phyloP scores from a whole-genome alignment of 2,888 invertebrate genomes.

The Lepidocyrtoides sp. region DNA sequence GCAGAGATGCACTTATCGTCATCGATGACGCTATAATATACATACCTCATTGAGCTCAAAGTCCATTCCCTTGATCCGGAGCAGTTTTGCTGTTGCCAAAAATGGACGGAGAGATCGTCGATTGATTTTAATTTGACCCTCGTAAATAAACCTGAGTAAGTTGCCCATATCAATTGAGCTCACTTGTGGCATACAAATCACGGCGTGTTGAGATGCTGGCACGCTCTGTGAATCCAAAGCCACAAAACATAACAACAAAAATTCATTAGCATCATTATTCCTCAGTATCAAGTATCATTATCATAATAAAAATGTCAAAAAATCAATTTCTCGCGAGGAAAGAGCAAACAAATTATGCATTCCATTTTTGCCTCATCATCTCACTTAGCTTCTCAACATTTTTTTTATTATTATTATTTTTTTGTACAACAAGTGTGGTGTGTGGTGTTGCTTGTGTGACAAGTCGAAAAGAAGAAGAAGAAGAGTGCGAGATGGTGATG shows the following conservation, averaged over 20 bases:
- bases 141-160: constrained; percentile 85
- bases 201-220: constrained; percentile 84
- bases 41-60: constrained; percentile 85
- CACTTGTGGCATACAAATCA: constrained; percentile 85
- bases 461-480: background rate
- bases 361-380: constrained; percentile 14
- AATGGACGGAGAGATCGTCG: constrained; percentile 85
- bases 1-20: background rate
- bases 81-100: constrained; percentile 84
- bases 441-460: too few species aligned
- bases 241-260: background rate
- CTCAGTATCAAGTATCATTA: constrained; percentile 53
- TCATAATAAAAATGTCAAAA: constrained; percentile 72
- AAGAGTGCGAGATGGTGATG: background rate
- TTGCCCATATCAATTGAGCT: constrained; percentile 84
- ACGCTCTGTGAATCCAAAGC: constrained; percentile 81
- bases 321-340: constrained; percentile 63
- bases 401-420: too few species aligned
- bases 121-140: constrained; percentile 85
- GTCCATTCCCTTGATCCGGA: constrained; percentile 85
- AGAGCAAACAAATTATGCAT: constrained; percentile 33
- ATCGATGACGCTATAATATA: too few species aligned
- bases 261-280: constrained; percentile 26
- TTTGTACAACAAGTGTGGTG: too few species aligned
- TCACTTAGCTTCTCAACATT: background rate